A percentile compares a stretch with the other conserved stretches of the same genome.
These are phyloP conservation scores for Telmatherina bonti DNA, from an alignment of 2,797 vertebrate genomes.

Conservation along the genomic window DNA sequence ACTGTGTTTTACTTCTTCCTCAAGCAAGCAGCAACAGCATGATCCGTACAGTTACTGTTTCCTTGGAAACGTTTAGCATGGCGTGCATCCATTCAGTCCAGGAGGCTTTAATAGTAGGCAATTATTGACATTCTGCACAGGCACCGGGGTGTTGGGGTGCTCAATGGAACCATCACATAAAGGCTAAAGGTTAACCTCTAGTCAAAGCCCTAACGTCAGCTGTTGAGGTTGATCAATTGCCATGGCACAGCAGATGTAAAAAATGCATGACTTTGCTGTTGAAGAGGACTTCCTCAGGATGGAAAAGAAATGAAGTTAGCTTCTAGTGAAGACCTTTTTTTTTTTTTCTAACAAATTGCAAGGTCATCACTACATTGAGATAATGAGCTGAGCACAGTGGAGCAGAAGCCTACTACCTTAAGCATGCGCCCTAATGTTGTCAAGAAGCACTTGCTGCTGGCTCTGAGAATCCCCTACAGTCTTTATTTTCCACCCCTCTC, in stretches of 20 bases:
- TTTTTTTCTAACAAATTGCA: constrained; percentile 21
- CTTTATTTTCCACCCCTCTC: constrained; percentile 37
- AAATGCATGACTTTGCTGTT: constrained; percentile 32
- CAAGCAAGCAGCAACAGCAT: constrained; percentile 75
- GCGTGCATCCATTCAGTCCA: constrained; percentile 61
- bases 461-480: constrained; percentile 65
- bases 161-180: constrained; percentile 45
- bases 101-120: constrained; percentile 58
- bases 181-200: constrained; percentile 35
- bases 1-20: constrained; percentile 34
- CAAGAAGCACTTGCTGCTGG: constrained; percentile 66
- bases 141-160: constrained; percentile 23
- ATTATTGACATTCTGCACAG: constrained; percentile 63
- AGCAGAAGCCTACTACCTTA: constrained; percentile 64
- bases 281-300: constrained; percentile 44
- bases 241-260: constrained; percentile 52
- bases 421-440: constrained; percentile 77
- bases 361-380: constrained; percentile 40
- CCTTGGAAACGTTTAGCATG: constrained; percentile 68
- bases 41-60: constrained; percentile 69
- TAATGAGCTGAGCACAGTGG: constrained; percentile 49
- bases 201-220: constrained; percentile 50
- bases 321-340: constrained; percentile 20
- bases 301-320: constrained; percentile 14
- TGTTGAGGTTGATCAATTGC: constrained; percentile 47